Evolutionary conservation across 2,113 vertebrate species (phyloP), one percentile per base, ranked within the genome.

Genomic region (Marmota flaviventris): DNA sequence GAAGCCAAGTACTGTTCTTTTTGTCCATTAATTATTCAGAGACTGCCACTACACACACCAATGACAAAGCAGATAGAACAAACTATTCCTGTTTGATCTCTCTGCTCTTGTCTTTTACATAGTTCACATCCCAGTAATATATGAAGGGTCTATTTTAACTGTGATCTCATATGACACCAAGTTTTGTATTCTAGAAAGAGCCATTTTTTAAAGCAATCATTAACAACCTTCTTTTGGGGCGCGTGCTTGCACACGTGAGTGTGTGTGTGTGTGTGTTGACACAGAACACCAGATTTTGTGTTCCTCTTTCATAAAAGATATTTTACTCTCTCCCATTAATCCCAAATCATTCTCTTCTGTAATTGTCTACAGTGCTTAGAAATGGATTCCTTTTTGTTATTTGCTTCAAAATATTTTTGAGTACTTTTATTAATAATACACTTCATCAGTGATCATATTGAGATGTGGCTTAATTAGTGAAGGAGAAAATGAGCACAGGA

Each of bases 41-140:
- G 8, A 13, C 61, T 29, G 10, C 4, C 1, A 2, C n/a, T 56
- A 6, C 13, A 39, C 13, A 29, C 4, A 1, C 7, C 34, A 48
- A 27, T 25, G 10, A 13, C 69, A 53, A n/a, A 20, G 7, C n/a
- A 93, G 6, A 12, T 45, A 9, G 25, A 75, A 34, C 39, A n/a
- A 86, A 89, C 42, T 18, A 14, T 11, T 85, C 5, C 24, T 56
- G 5, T 3, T 39, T 20, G 13, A 48, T 45, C 4, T 39, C 51
- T 39, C 24, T 20, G 12, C 2, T 85, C 51, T 22, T 39, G 22
- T 83, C 12, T 70, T 89, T 29, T 42, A 27, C 24, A 58, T 1
- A 32, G 25, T 48, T 17, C 1, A 58, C 17, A 8, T 86, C 53
- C 16, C n/a, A 75, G 4, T 45, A 85, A 29, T 3, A 24, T 25